Conservation (phyloP, 2,888 invertebrate species). For the Caenorhabditis wallacei region DNA sequence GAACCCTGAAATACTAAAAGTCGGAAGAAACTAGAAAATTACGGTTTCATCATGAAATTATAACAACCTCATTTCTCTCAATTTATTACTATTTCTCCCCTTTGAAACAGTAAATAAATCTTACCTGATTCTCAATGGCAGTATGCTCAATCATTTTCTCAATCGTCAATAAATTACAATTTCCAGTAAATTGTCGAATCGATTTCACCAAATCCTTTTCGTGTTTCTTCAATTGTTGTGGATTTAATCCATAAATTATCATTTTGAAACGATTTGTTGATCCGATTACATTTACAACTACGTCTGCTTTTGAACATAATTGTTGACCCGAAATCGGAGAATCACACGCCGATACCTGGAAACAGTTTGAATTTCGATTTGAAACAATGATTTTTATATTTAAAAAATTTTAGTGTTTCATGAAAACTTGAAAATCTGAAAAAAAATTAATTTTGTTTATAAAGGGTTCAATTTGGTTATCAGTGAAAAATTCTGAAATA, state of each 20-base stretch:
- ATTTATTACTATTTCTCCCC: too few species aligned
- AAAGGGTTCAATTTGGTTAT: too few species aligned
- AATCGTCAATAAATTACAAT: conserved; percentile 78
- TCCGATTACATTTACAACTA: conserved; percentile 77
- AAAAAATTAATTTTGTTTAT: too few species aligned
- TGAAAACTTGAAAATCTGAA: background rate
- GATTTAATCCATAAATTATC: conserved; percentile 76
- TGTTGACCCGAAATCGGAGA: conserved; percentile 77
- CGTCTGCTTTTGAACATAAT: conserved; percentile 78
- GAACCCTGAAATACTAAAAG: too few species aligned
- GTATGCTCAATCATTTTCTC: conserved; percentile 78
- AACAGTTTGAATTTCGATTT: too few species aligned
- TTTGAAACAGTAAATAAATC: too few species aligned
- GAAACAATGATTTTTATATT: too few species aligned
- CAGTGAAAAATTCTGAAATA: too few species aligned
- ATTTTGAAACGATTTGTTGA: conserved; percentile 80
- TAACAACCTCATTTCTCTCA: too few species aligned
- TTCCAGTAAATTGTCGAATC: conserved; percentile 79
- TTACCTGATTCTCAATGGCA: conserved; percentile 66
- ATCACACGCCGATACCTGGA: conserved; percentile 78
- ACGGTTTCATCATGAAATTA: too few species aligned
- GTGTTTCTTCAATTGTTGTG: conserved; percentile 77
- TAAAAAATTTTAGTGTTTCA: background rate
- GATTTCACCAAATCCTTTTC: conserved; percentile 79
- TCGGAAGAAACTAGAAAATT: too few species aligned